These are phyloP conservation scores for Lissonota sp. DNA, from an alignment of 2,888 invertebrate species.

Conservation along the genomic window DNA sequence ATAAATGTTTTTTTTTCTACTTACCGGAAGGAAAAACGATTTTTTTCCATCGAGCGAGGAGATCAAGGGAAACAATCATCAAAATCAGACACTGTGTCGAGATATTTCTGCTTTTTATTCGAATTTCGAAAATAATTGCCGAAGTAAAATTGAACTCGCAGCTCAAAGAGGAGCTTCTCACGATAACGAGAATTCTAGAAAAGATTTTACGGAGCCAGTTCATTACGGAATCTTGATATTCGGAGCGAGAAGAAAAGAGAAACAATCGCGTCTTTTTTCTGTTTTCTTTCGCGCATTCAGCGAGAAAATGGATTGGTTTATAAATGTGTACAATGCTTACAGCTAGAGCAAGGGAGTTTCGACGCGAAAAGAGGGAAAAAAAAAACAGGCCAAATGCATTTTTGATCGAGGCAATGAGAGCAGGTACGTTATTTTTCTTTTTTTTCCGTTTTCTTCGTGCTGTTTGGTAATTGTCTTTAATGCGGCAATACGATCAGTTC, in stretches of 20 bases:
- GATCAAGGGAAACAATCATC: neutral
- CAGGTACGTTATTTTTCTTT: constrained; percentile 45
- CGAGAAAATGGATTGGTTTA: neutral
- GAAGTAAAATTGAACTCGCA: neutral
- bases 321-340: neutral
- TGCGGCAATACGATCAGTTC: constrained; percentile 29
- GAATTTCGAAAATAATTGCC: constrained; percentile 35
- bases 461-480: constrained; percentile 40
- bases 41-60: neutral
- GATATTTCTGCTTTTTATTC: constrained; percentile 40
- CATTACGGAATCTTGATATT: too few species aligned
- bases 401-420: constrained; percentile 41
- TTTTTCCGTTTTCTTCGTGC: constrained; percentile 11
- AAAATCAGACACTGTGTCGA: constrained; percentile 6
- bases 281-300: neutral
- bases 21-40: constrained; percentile 21
- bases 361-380: neutral
- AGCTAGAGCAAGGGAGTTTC: neutral
- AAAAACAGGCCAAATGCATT: constrained; percentile 4
- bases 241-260: too few species aligned
- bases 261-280: too few species aligned
- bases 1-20: constrained; percentile 77
- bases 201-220: neutral
- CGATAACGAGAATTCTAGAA: neutral
- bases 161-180: neutral